Evolutionary conservation across 2,113 vertebrate species (phyloP).

Genomic region (Psittacara wagleri): DNA sequence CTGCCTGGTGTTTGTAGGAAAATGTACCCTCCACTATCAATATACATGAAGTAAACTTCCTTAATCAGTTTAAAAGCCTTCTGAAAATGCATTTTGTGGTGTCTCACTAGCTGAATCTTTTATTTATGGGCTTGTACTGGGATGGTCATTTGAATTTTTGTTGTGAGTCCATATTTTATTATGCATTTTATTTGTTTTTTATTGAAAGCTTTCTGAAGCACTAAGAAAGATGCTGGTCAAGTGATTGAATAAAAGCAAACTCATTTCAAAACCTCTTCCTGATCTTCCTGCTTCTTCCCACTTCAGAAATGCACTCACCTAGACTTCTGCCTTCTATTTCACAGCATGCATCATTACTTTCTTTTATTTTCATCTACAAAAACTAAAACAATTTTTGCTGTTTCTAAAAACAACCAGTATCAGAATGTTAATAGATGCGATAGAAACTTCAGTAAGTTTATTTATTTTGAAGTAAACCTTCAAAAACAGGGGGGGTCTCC

Average conservation of each 20-base stretch:
- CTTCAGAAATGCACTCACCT: background rate
- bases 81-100: slow-evolving; percentile 60
- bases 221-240: slow-evolving; percentile 8
- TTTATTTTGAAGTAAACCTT: background rate
- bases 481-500: background rate
- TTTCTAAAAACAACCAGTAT: background rate
- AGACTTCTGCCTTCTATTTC: background rate
- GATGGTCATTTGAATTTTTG: slow-evolving; percentile 66
- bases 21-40: slow-evolving; percentile 14
- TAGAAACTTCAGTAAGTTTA: background rate
- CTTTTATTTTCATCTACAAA: background rate
- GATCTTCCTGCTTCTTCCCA: background rate
- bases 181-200: slow-evolving; percentile 63
- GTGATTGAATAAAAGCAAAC: slow-evolving; percentile 49
- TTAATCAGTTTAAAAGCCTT: slow-evolving; percentile 71
- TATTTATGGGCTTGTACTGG: slow-evolving; percentile 57
- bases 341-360: background rate
- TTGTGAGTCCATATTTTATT: slow-evolving; percentile 47
- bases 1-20: background rate
- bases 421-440: background rate
- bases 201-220: slow-evolving; percentile 64
- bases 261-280: background rate
- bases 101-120: slow-evolving; percentile 54
- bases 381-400: background rate
- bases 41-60: slow-evolving; percentile 44